These are phyloP conservation scores for Metridium senile DNA, from an alignment of 92 coral and sea anemone genomes.

Conservation along the genomic window DNA sequence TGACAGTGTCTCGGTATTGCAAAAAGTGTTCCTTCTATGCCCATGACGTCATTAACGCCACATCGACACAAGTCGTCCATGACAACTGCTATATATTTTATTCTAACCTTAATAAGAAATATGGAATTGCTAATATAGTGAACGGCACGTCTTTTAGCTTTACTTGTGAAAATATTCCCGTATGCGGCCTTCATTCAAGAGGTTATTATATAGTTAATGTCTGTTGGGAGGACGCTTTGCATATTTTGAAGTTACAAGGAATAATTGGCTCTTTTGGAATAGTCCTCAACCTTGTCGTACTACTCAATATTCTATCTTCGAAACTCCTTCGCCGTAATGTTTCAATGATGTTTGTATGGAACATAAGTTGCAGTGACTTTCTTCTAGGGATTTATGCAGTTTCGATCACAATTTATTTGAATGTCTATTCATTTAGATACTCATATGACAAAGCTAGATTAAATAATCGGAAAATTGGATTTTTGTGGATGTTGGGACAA, in stretches of 20 bases:
- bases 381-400: conserved; percentile 32
- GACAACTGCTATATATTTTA: neutral
- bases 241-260: neutral
- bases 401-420: conserved; percentile 24
- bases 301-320: conserved; percentile 17
- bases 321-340: conserved; percentile 24
- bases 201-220: neutral
- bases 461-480: conserved; percentile 18
- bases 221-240: conserved; percentile 3
- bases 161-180: neutral
- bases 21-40: neutral
- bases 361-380: conserved; percentile 48
- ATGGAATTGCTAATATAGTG: neutral
- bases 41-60: neutral
- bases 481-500: conserved; percentile 34
- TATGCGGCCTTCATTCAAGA: neutral
- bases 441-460: neutral
- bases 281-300: conserved; percentile 20
- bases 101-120: neutral
- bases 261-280: neutral
- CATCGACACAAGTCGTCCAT: neutral
- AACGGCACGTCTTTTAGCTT: neutral
- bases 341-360: conserved; percentile 34
- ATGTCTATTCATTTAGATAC: neutral
- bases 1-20: neutral